These are phyloP conservation scores for Tetramorium parvispinum DNA, from an alignment of 1,140 invertebrate genomes.

Conservation along the genomic window DNA sequence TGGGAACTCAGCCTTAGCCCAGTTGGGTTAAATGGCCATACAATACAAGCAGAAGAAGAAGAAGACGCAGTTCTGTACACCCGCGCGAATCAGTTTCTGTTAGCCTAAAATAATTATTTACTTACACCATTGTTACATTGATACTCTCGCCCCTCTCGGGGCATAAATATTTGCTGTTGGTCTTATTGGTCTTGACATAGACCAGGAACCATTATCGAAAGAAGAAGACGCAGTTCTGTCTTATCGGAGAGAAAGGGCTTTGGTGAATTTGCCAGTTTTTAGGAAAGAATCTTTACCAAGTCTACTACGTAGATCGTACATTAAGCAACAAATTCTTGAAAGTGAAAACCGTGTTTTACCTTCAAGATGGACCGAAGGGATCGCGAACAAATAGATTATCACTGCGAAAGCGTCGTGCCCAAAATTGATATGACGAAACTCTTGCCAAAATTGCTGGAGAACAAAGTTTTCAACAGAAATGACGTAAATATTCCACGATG, in stretches of 20 bases:
- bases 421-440: slow-evolving; percentile 71
- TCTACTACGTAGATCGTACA: background rate
- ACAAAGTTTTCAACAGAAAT: slow-evolving; percentile 75
- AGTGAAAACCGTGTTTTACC: background rate
- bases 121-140: too few relatives aligned
- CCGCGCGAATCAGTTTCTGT: too few relatives aligned
- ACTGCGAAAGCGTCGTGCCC: slow-evolving; percentile 64
- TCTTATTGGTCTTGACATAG: too few relatives aligned
- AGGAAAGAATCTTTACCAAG: background rate
- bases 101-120: too few relatives aligned
- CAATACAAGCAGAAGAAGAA: too few relatives aligned
- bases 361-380: slow-evolving; percentile 72
- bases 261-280: background rate
- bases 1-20: too few relatives aligned
- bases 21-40: too few relatives aligned
- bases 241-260: background rate
- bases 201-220: too few relatives aligned
- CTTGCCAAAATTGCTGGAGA: slow-evolving; percentile 76
- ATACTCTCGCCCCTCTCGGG: too few relatives aligned
- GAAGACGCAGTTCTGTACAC: too few relatives aligned
- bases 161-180: too few relatives aligned
- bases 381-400: slow-evolving; percentile 72
- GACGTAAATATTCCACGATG: slow-evolving; percentile 77
- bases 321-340: background rate
- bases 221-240: background rate